These are phyloP conservation scores for Micropoecilia bifurca DNA, from an alignment of 2,797 vertebrate genomes.

Conservation along the genomic window DNA sequence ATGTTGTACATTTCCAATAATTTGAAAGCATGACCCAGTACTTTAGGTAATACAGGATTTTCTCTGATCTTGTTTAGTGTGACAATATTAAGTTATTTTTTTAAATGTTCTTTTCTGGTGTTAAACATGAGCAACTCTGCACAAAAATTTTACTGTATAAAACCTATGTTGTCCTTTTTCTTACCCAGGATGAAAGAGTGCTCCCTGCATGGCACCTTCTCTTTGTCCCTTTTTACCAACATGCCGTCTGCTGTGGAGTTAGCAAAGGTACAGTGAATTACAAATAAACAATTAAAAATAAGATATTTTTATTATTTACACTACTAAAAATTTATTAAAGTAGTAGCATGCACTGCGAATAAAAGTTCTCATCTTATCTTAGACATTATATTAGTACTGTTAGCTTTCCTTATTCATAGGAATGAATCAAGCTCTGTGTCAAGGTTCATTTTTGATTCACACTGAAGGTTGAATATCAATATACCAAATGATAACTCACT, in stretches of 20 bases:
- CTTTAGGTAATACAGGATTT: not conserved
- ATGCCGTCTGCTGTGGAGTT: constrained; percentile 89
- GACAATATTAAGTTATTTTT: not conserved
- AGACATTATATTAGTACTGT: not conserved
- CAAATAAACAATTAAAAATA: not conserved
- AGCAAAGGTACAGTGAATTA: constrained; percentile 82
- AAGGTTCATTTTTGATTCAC: not conserved
- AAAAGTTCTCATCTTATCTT: not conserved
- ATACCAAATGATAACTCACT: not conserved
- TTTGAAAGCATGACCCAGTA: not conserved
- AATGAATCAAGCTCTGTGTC: not conserved
- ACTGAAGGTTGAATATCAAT: not conserved
- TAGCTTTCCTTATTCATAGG: too few relatives aligned
- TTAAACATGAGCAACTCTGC: not conserved
- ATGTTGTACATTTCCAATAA: not conserved
- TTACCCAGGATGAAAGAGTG: constrained; percentile 86
- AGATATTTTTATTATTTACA: not conserved
- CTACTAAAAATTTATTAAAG: not conserved
- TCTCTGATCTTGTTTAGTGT: not conserved
- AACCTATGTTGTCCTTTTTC: constrained; percentile 12
- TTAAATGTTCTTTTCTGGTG: not conserved
- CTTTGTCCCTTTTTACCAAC: constrained; percentile 84
- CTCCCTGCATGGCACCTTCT: constrained; percentile 88
- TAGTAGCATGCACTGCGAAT: not conserved
- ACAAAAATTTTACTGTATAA: not conserved